Conservation (phyloP, 2,797 vertebrate species). For the Arrhamphus sclerolepis region DNA sequence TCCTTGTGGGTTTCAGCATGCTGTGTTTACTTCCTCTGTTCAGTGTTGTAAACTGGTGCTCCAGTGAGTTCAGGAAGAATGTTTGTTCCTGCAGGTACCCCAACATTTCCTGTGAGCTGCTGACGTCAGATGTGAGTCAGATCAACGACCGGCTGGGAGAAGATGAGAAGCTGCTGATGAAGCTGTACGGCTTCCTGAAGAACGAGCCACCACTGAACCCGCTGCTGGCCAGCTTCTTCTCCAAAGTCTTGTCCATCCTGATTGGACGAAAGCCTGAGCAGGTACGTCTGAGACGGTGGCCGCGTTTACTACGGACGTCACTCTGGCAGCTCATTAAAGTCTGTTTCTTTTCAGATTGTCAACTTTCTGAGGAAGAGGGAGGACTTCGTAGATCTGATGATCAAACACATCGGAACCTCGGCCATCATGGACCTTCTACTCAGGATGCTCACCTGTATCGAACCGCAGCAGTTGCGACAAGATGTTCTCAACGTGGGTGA, state of each 20-base stretch:
- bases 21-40: too few relatives aligned
- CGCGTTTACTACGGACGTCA: too few relatives aligned
- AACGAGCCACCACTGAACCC: constrained; percentile 94
- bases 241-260: constrained; percentile 98
- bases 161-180: constrained; percentile 93
- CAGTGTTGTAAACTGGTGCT: too few relatives aligned
- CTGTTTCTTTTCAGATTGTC: constrained; percentile 85
- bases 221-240: constrained; percentile 97
- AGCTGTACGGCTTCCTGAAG: constrained; percentile 94
- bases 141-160: constrained; percentile 96
- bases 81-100: constrained; percentile 84
- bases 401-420: constrained; percentile 98
- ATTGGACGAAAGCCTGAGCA: constrained; percentile 99
- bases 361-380: constrained; percentile 94
- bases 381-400: constrained; percentile 96
- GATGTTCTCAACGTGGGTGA: constrained; percentile 93
- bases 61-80: too few relatives aligned
- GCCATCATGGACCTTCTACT: constrained; percentile 98
- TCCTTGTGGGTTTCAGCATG: too few relatives aligned
- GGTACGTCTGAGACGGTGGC: constrained; percentile 71
- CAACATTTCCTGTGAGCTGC: constrained; percentile 98
- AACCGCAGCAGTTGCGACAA: constrained; percentile 95
- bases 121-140: constrained; percentile 95
- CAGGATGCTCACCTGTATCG: constrained; percentile 96
- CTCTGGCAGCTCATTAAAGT: too few relatives aligned